Conservation (phyloP, 2,888 invertebrate species). For the Conistra vaccinii region DNA sequence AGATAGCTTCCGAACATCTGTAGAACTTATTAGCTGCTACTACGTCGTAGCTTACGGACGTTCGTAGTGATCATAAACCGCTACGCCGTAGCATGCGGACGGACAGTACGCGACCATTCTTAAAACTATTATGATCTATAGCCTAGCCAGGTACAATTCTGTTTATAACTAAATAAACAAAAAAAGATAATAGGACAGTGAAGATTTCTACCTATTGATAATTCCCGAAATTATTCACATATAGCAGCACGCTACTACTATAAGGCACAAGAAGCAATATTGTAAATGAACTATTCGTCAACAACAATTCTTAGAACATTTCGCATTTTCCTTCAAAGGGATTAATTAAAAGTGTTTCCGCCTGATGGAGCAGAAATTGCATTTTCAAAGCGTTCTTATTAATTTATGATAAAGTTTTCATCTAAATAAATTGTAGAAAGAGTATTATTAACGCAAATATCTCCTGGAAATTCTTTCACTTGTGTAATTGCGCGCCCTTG, state of each 20-base stretch:
- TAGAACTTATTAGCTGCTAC: neutral
- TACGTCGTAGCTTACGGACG: neutral
- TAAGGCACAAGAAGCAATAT: neutral
- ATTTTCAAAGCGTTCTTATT: slow-evolving; percentile 68
- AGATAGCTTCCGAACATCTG: neutral
- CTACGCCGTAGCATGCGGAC: neutral
- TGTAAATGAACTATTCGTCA: slow-evolving; percentile 22
- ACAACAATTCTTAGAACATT: slow-evolving; percentile 37
- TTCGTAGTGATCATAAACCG: neutral
- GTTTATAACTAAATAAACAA: neutral
- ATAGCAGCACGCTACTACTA: neutral
- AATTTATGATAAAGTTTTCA: slow-evolving; percentile 62
- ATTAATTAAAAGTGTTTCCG: slow-evolving; percentile 74
- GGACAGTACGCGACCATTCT: too few relatives aligned
- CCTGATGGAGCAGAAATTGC: slow-evolving; percentile 67
- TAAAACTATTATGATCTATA: too few relatives aligned
- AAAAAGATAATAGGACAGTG: neutral
- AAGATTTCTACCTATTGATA: neutral
- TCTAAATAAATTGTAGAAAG: slow-evolving; percentile 49
- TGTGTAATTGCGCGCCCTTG: slow-evolving; percentile 20
- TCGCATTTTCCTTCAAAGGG: slow-evolving; percentile 61
- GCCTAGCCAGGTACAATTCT: neutral
- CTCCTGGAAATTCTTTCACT: slow-evolving; percentile 28
- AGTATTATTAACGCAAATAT: slow-evolving; percentile 38
- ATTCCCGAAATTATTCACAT: neutral